Evolutionary conservation across 64 coral and sea anemone genomes (phyloP).

Genomic region (Stichodactyla helianthus): DNA sequence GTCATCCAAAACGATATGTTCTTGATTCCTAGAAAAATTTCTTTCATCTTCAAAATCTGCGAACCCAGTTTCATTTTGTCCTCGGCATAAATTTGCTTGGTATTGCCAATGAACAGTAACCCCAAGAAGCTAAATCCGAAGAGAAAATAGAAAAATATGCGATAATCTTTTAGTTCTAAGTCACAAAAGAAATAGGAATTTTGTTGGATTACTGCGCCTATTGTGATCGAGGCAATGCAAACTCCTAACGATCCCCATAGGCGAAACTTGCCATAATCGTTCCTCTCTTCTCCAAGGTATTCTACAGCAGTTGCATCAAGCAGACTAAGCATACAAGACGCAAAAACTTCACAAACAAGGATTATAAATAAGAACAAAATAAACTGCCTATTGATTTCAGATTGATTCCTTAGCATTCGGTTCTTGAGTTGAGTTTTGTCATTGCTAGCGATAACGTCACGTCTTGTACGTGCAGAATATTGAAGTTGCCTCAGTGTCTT

Average conservation of each 20-base stretch:
- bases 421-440: neutral
- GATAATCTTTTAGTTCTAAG: slow-evolving; percentile 3
- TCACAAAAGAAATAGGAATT: slow-evolving; percentile 10
- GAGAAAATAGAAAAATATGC: slow-evolving; percentile 25
- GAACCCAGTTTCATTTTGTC: neutral
- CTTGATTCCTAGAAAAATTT: neutral
- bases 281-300: slow-evolving; percentile 34
- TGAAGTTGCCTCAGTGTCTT: neutral
- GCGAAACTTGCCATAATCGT: slow-evolving; percentile 29
- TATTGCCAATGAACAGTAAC: neutral
- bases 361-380: slow-evolving; percentile 19
- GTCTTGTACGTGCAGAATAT: neutral
- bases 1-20: slow-evolving; percentile 39
- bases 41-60: neutral
- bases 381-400: neutral
- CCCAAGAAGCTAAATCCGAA: slow-evolving; percentile 6
- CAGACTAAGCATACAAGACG: slow-evolving; percentile 8
- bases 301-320: slow-evolving; percentile 28
- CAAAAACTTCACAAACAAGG: slow-evolving; percentile 20
- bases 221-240: neutral
- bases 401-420: neutral
- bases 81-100: slow-evolving; percentile 25
- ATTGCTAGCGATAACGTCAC: neutral
- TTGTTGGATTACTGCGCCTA: slow-evolving; percentile 29
- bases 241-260: slow-evolving; percentile 33